Evolutionary conservation across 2,113 vertebrate species (phyloP).

Genomic region (Morone chrysops): DNA sequence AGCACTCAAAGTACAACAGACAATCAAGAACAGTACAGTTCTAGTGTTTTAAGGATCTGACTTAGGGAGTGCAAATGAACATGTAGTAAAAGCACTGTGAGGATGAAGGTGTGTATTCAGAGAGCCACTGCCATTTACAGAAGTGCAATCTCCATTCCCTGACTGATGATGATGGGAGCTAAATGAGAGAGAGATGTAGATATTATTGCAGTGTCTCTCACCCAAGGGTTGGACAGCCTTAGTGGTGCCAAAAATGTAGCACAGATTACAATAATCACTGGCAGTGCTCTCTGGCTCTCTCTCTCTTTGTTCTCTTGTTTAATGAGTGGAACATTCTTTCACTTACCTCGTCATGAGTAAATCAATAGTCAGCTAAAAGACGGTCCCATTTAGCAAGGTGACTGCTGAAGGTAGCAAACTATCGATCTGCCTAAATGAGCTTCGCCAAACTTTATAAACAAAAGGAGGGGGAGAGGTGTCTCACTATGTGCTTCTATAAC

Average conservation of each 20-base stretch:
- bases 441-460: conserved; percentile 28
- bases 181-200: neutral
- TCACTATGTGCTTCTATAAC: neutral
- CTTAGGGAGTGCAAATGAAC: neutral
- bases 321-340: conserved; percentile 37
- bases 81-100: neutral
- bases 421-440: conserved; percentile 50
- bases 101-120: neutral
- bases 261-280: conserved; percentile 2
- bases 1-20: neutral
- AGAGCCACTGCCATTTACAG: neutral
- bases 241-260: neutral
- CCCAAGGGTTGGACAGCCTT: neutral
- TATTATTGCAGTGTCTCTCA: neutral
- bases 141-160: neutral
- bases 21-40: neutral
- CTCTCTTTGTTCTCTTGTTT: conserved; percentile 20
- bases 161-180: conserved; percentile 1
- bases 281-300: conserved; percentile 5
- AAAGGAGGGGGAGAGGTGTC: neutral
- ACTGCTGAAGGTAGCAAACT: conserved; percentile 39
- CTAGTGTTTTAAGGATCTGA: neutral
- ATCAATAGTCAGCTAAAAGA: conserved; percentile 47
- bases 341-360: conserved; percentile 31
- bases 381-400: conserved; percentile 37